phyloP scores from a whole-genome alignment of 53 echinoderm and acorn worm genomes.

The Temnopleurus reevesii region DNA sequence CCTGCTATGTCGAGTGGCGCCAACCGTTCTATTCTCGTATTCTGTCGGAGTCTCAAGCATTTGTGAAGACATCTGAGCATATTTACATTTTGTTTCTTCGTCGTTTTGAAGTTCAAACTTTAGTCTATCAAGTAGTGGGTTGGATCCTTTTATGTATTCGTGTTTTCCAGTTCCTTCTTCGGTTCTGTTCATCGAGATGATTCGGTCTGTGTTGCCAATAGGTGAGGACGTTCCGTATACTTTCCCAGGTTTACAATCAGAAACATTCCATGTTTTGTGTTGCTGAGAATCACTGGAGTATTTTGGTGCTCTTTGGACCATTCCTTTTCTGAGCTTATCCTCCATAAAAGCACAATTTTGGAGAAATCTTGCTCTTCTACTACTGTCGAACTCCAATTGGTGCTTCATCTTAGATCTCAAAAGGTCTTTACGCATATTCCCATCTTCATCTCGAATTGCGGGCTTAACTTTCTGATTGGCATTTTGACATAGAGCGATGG shows the following conservation, averaged over 20 bases:
- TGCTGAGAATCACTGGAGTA: not conserved
- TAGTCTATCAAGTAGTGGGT: not conserved
- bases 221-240: not conserved
- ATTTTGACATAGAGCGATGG: not conserved
- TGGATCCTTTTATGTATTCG: not conserved
- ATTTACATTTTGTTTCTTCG: not conserved
- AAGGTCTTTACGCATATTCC: not conserved
- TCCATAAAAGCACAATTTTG: not conserved
- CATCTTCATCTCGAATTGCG: not conserved
- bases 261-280: not conserved
- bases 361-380: not conserved
- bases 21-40: constrained; percentile 10
- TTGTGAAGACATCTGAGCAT: not conserved
- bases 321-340: not conserved
- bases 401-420: not conserved
- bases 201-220: not conserved
- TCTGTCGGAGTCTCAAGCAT: not conserved
- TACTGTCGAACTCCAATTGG: not conserved
- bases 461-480: not conserved
- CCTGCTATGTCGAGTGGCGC: not conserved
- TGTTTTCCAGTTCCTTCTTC: not conserved
- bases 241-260: not conserved
- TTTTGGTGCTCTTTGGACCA: not conserved
- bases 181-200: too few relatives aligned
- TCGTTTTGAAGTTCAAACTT: constrained; percentile 13